Percentiles rank a stretch among this genome's conserved stretches.
phyloP scores from a whole-genome alignment of 2,797 vertebrate species.

The Sebastes nivosus region DNA sequence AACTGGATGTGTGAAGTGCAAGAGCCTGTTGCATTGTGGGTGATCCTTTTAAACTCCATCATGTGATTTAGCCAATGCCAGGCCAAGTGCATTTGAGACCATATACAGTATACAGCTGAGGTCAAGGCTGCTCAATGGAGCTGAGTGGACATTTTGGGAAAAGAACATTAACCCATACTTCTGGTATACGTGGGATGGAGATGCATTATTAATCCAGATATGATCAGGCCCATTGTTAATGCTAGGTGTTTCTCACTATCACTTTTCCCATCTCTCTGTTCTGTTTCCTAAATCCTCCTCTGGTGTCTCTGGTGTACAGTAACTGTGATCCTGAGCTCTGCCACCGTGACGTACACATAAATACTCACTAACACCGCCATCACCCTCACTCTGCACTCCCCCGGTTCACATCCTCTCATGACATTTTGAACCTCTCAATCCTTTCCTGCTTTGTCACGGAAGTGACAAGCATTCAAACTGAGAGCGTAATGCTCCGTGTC shows the following conservation, averaged over 20 bases:
- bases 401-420: slow-evolving; percentile 35
- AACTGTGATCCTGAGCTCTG: slow-evolving; percentile 12
- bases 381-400: slow-evolving; percentile 17
- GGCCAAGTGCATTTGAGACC: neutral
- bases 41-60: neutral
- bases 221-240: neutral
- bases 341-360: slow-evolving; percentile 30
- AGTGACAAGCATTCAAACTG: slow-evolving; percentile 73
- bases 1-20: neutral
- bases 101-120: neutral
- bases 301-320: neutral
- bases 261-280: neutral
- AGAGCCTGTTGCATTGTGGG: neutral
- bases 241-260: neutral
- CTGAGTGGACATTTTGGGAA: neutral
- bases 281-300: neutral
- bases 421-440: slow-evolving; percentile 72
- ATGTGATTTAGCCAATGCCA: neutral
- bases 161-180: neutral
- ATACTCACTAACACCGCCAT: slow-evolving; percentile 33
- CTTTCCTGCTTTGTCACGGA: slow-evolving; percentile 57
- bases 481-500: slow-evolving; percentile 57
- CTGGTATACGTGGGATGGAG: neutral
- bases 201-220: neutral
- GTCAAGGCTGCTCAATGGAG: neutral